Base-by-base conservation (phyloP, 2,797 vertebrate genomes). In the Muscicapa comitata region DNA sequence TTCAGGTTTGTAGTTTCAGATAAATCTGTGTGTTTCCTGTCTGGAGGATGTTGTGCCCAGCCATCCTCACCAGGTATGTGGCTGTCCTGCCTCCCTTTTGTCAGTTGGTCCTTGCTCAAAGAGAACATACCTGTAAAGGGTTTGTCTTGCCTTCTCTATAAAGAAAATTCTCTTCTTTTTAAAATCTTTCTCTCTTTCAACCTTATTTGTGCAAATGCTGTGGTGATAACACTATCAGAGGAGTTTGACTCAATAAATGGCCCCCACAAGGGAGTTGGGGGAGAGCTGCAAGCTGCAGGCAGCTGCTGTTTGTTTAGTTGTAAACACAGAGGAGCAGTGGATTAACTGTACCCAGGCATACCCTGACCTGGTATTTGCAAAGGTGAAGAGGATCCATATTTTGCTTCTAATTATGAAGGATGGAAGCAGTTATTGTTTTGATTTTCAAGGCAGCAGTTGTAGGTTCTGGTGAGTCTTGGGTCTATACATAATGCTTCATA, bases 181-280 rank as follows among this genome's bases (percentile, higher is more conserved):
- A 11, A 13, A 17, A 26, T 93, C n/a, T 72, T 79, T 62, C 62
- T 82, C 37, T 83, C 74, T 88, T 86, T 70, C 80, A 81, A 29
- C 77, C 53, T 96, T 80, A 75, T 95, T 95, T 95, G 86, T 95
- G 91, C 74, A 93, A 94, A 88, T 84, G 43, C 74, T 87, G 58
- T 88, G 87, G 76, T 71, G 93, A 77, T 95, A 95, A 65, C 72
- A 29, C 77, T 94, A 74, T 92, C 13, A 37, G 80, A 96, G 92
- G 94, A 94, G 95, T 95, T 97, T 96, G 86, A 78, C 72, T 97
- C 95, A 94, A 92, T 97, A 96, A 96, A 93, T 89, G 90, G 66
- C 38, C 93, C 72, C 67, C 94, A 77, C 89, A 83, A 91, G 95
- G 92, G 95, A 94, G 65, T 21, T 4, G 3, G 65, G 87, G 77